phyloP scores from a whole-genome alignment of 2,888 invertebrate genomes.

The Heliconius hortense region DNA sequence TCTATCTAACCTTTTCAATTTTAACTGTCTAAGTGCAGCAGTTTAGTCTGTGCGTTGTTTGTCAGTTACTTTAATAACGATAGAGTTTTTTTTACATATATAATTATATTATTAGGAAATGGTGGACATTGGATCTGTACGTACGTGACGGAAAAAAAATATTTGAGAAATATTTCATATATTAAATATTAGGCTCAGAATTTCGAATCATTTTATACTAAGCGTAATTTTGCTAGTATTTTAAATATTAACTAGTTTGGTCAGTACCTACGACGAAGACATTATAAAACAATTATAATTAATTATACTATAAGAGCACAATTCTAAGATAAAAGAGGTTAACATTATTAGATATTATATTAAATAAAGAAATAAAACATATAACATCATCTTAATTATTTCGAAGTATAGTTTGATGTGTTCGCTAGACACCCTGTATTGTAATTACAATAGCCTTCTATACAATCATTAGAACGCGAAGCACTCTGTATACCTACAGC shows the following conservation, averaged over 20 bases:
- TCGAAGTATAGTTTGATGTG: conserved; percentile 63
- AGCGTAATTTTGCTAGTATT: neutral
- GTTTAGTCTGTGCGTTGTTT: too few species aligned
- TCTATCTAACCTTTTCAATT: too few species aligned
- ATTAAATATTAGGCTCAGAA: neutral
- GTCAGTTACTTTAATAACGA: too few species aligned
- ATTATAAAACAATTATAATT: neutral
- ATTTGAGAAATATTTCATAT: too few species aligned
- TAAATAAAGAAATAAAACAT: neutral
- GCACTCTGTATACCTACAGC: conserved; percentile 71
- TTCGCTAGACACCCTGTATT: conserved; percentile 68
- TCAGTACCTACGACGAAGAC: neutral
- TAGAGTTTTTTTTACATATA: too few species aligned
- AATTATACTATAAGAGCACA: neutral
- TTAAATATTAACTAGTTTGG: neutral
- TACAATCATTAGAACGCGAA: conserved; percentile 60
- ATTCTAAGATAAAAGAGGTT: neutral
- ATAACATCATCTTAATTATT: conserved; percentile 25
- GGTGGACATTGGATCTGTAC: neutral
- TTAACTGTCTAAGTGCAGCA: too few species aligned
- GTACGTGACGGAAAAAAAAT: neutral
- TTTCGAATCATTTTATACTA: neutral
- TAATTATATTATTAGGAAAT: too few species aligned
- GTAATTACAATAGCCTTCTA: conserved; percentile 55
- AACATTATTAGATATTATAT: too few species aligned